A percentile compares a stretch with the other conserved stretches of the same genome.
phyloP scores from a whole-genome alignment of 2,888 invertebrate species.

The Dryobota labecula region DNA sequence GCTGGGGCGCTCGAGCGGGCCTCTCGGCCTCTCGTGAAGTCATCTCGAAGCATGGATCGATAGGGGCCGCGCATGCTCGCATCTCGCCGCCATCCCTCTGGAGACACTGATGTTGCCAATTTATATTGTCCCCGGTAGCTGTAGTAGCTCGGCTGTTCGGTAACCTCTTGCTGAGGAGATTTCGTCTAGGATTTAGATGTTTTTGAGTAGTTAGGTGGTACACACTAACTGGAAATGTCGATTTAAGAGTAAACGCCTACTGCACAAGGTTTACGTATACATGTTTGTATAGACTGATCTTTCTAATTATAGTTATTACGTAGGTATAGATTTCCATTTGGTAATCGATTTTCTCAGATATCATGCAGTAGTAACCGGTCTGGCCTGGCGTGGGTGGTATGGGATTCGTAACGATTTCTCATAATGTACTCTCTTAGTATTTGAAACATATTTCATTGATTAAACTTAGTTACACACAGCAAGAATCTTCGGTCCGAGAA shows the following conservation, averaged over 20 bases:
- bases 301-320: constrained; percentile 55
- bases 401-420: constrained; percentile 29
- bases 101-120: constrained; percentile 66
- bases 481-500: no score
- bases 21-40: constrained; percentile 62
- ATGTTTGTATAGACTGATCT: constrained; percentile 29
- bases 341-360: constrained; percentile 49
- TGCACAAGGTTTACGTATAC: constrained; percentile 29
- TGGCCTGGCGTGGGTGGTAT: constrained; percentile 36
- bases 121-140: constrained; percentile 58
- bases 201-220: background rate
- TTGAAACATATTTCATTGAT: background rate
- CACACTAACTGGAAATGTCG: constrained; percentile 16
- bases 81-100: constrained; percentile 67
- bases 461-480: no score
- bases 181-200: constrained; percentile 29
- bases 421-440: constrained; percentile 6
- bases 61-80: constrained; percentile 82
- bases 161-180: constrained; percentile 29
- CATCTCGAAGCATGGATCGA: constrained; percentile 81
- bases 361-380: constrained; percentile 35
- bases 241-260: constrained; percentile 28
- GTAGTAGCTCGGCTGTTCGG: constrained; percentile 42
- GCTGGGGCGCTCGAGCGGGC: constrained; percentile 64
- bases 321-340: constrained; percentile 48